These are phyloP conservation scores for Sebastes variabilis DNA, from an alignment of 2,797 vertebrate species.

Conservation along the genomic window DNA sequence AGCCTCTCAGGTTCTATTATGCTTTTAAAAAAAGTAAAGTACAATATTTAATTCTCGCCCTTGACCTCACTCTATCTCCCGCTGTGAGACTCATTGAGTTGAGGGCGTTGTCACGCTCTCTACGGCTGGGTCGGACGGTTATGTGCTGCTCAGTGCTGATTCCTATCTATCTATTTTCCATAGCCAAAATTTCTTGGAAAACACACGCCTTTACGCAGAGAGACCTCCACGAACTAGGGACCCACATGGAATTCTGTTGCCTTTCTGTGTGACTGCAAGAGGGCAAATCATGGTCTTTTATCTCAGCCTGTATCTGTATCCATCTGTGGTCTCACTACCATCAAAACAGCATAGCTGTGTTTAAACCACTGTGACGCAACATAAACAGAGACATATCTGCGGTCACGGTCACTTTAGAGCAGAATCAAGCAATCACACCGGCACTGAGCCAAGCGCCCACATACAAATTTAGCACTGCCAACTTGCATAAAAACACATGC, in stretches of 20 bases:
- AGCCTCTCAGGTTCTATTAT: background rate
- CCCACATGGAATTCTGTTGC: constrained; percentile 52
- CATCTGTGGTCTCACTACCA: constrained; percentile 50
- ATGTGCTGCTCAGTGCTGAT: constrained; percentile 62
- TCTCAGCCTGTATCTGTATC: constrained; percentile 41
- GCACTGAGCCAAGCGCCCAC: constrained; percentile 33
- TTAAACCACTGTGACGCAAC: constrained; percentile 56
- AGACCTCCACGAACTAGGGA: constrained; percentile 16
- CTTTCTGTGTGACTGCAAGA: constrained; percentile 36
- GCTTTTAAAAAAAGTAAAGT: background rate
- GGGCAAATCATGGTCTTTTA: constrained; percentile 34
- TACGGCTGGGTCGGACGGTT: constrained; percentile 8
- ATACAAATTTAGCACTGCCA: constrained; percentile 22
- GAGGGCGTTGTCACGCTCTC: constrained; percentile 18
- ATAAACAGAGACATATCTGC: constrained; percentile 59
- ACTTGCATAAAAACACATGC: constrained; percentile 35
- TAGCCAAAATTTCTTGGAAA: constrained; percentile 26
- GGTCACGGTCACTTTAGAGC: constrained; percentile 56
- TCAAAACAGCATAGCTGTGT: constrained; percentile 45
- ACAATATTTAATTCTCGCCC: background rate
- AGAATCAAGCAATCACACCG: constrained; percentile 39
- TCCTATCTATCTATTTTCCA: constrained; percentile 66
- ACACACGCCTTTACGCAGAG: constrained; percentile 5
- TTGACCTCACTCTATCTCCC: constrained; percentile 21
- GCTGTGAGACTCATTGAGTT: background rate